Evolutionary conservation across 2,888 invertebrate species (phyloP).

Genomic region (Synanthedon vespiformis): DNA sequence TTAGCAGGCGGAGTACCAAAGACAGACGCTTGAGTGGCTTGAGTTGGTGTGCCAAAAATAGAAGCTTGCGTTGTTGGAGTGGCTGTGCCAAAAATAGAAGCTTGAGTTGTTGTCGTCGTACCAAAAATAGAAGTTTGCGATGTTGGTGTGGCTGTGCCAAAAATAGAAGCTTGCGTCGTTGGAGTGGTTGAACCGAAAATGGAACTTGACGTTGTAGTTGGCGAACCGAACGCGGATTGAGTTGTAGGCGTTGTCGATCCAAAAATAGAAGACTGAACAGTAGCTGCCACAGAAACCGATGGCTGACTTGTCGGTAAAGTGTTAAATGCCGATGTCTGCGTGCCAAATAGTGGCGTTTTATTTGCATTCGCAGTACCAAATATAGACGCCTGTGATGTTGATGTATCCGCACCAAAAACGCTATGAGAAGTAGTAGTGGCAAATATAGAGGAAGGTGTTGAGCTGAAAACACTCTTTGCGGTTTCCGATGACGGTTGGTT

Average conservation of each 20-base stretch:
- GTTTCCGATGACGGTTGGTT: neutral
- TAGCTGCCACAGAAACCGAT: slow-evolving; percentile 9
- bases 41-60: slow-evolving; percentile 21
- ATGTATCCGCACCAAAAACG: slow-evolving; percentile 14
- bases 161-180: slow-evolving; percentile 15
- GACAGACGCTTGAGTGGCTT: slow-evolving; percentile 15
- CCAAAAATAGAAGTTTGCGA: slow-evolving; percentile 20
- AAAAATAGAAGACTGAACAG: slow-evolving; percentile 1
- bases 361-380: slow-evolving; percentile 22
- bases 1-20: slow-evolving; percentile 15
- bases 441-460: slow-evolving; percentile 16
- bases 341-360: slow-evolving; percentile 21
- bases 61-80: slow-evolving; percentile 8
- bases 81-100: slow-evolving; percentile 20
- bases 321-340: slow-evolving; percentile 8
- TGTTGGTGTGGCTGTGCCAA: slow-evolving; percentile 14
- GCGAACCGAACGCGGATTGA: slow-evolving; percentile 8
- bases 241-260: slow-evolving; percentile 3
- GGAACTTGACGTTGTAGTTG: slow-evolving; percentile 16
- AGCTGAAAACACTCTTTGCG: slow-evolving; percentile 8
- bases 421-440: slow-evolving; percentile 19
- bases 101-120: slow-evolving; percentile 14
- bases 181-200: slow-evolving; percentile 21
- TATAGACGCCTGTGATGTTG: slow-evolving; percentile 22
- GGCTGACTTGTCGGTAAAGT: slow-evolving; percentile 11